Base-by-base conservation (phyloP, 2,888 invertebrate species). In the Perizoma affinitatum region DNA sequence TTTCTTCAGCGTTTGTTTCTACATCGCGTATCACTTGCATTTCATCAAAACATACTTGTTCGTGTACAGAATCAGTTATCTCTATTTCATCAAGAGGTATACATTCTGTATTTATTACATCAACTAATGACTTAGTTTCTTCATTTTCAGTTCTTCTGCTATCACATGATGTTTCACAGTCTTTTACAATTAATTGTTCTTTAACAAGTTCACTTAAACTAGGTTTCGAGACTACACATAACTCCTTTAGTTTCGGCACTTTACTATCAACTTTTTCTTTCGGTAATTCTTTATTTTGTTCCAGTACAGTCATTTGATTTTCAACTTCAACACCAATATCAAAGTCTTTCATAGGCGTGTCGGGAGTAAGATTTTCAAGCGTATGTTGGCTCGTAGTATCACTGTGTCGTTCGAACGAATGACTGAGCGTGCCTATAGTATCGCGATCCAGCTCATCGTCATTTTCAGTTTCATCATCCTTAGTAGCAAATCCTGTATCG, bases 101-200 rank as follows among this genome's bases (percentile, higher is more conserved):
- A 69, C 67, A 58, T 53, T 70, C 71, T 68, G 69, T 67, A 66
- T 72, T 67, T 65, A 68, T 64, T 81, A 81, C 80, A 80, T 82
- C 77, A 78, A 84, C 83, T 88, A 88, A 76, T 88, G 90, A 89
- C 88, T 90, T 90, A 88, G 88, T 80, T 87, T 83, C 82, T 74
- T 83, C 79, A 76, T 79, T 78, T 82, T 85, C 85, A 84, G 84
- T 87, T 80, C 83, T 83, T 83, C 82, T 77, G 72, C 82, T 87
- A 88, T 88, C 89, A 88, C 87, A 86, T 72, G 83, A 75, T 84
- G 82, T 80, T 84, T 82, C 76, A 85, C 89, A 90, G 88, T 90
- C 90, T 89, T 90, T 80, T 79, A 77, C 77, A 72, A 82, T 86
- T 75, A 83, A 83, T 79, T 85, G 83, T 83, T 86, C 80, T 72